Evolutionary conservation across 1,140 invertebrate genomes (phyloP), one percentile per base, ranked within the genome.

Genomic region (Macrotrachela quadricornifera): DNA sequence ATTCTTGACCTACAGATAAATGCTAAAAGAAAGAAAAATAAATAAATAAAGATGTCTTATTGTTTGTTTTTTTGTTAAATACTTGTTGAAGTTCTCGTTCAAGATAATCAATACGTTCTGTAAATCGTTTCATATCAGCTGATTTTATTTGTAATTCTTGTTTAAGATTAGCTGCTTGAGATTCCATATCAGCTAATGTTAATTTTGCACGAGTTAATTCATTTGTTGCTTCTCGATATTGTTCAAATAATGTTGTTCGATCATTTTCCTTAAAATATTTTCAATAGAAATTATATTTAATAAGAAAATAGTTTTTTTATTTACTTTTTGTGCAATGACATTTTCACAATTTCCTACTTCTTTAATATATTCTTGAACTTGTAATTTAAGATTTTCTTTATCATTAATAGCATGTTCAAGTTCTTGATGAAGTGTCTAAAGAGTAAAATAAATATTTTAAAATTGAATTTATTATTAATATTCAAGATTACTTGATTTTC

Each of bases 191-290:
- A 54, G 66, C 63, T 10, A 60, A 61, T 14, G 60, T 57, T 10
- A 63, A 64, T 57, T 67, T 63, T 55, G 62, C 67, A 51, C 63
- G 60, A 42, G 68, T 68, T 10, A 66, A 61, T 57, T 71, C 68
- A 46, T 62, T 55, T 1, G 62, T 66, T 36, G 70, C 59, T 10
- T 59, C 58, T 49, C 66, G 58, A 57, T 71, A 70, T 59, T 70
- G 69, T 18, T 70, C 66, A 18, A 71, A 58, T 10, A 70, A 51
- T 43, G 68, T 66, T 4, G 59, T 58, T 13, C 68, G 54, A 49
- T 71, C 69, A 51, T 64, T 58, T 57, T 71, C 69, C 63, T 30
- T n/a, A n/a, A n/a, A n/a, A n/a, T n/a, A n/a, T n/a, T n/a, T n/a
- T n/a, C n/a, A 8, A 30, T 30, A 30, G 8, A 30, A 30, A 30